A percentile compares a stretch with the other conserved stretches of the same genome.
Conservation (phyloP, 2,888 invertebrate species). For the Dryocosmus kuriphilus region DNA sequence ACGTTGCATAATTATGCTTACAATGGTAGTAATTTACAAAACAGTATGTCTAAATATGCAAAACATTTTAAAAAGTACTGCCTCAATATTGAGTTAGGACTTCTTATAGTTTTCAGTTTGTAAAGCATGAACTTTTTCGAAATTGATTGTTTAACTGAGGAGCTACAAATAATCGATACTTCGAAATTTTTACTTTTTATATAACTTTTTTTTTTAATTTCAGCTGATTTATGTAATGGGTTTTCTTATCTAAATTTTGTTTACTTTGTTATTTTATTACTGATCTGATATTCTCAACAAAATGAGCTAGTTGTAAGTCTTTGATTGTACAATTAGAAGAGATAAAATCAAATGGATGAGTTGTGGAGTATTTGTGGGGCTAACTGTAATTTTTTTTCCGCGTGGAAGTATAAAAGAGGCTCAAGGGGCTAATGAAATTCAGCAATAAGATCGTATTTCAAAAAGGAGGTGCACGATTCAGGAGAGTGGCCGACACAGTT, state of each 20-base stretch:
- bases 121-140: no score
- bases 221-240: accelerated
- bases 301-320: not conserved
- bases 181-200: no score
- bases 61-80: no score
- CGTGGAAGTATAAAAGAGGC: not conserved
- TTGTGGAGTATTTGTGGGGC: conserved; percentile 5
- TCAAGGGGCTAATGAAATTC: conserved; percentile 33
- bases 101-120: no score
- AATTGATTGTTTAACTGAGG: no score
- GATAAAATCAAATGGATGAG: not conserved
- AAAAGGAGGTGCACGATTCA: conserved; percentile 57
- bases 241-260: no score
- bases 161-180: no score
- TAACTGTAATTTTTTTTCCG: conserved; percentile 9
- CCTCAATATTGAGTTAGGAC: no score
- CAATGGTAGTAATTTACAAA: no score
- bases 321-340: not conserved
- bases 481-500: conserved; percentile 73
- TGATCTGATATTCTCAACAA: not conserved
- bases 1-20: no score
- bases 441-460: conserved; percentile 45
- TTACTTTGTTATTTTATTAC: not conserved
- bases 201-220: no score
- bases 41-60: no score